These are phyloP conservation scores for Micromesistius poutassou DNA, from an alignment of 2,797 vertebrate species.

Conservation along the genomic window DNA sequence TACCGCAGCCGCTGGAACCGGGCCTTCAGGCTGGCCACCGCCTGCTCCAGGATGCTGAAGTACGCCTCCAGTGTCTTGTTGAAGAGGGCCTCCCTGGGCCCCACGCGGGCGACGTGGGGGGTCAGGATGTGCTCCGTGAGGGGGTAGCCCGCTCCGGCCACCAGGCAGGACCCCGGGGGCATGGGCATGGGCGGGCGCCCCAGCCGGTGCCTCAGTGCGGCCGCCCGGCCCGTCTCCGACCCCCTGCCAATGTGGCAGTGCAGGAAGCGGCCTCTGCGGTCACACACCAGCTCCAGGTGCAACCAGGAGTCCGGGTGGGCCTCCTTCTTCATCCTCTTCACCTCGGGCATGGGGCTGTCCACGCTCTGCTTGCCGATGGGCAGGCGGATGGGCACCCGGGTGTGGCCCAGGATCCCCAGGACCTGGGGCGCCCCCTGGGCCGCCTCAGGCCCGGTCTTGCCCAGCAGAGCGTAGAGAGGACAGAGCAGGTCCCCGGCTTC, in stretches of 20 bases:
- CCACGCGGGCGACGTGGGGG: slow-evolving; percentile 42
- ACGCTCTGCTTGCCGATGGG: slow-evolving; percentile 54
- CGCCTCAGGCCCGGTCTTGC: slow-evolving; percentile 25
- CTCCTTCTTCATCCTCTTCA: slow-evolving; percentile 61
- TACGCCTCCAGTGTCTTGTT: slow-evolving; percentile 61
- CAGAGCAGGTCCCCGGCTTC: slow-evolving; percentile 51
- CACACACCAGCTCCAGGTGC: slow-evolving; percentile 68
- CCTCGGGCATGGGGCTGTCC: slow-evolving; percentile 47
- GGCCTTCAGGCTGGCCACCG: slow-evolving; percentile 58
- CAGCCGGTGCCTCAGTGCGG: slow-evolving; percentile 53
- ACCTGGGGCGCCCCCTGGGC: slow-evolving; percentile 53
- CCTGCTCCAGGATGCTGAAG: slow-evolving; percentile 58
- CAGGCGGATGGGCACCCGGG: slow-evolving; percentile 68
- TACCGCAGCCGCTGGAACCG: slow-evolving; percentile 67
- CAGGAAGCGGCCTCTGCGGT: slow-evolving; percentile 58
- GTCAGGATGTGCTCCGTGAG: slow-evolving; percentile 67
- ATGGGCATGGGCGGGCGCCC: slow-evolving; percentile 53
- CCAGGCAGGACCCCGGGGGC: slow-evolving; percentile 61
- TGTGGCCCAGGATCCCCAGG: slow-evolving; percentile 70
- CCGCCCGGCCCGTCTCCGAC: slow-evolving; percentile 57
- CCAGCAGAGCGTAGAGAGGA: slow-evolving; percentile 47
- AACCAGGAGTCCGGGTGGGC: slow-evolving; percentile 69
- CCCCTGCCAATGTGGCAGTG: slow-evolving; percentile 65
- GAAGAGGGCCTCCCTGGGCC: slow-evolving; percentile 63
- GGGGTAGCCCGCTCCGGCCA: slow-evolving; percentile 64